Evolutionary conservation across 2,113 vertebrate species (phyloP), one percentile per base, ranked within the genome.

Genomic region (Leiothrix lutea): DNA sequence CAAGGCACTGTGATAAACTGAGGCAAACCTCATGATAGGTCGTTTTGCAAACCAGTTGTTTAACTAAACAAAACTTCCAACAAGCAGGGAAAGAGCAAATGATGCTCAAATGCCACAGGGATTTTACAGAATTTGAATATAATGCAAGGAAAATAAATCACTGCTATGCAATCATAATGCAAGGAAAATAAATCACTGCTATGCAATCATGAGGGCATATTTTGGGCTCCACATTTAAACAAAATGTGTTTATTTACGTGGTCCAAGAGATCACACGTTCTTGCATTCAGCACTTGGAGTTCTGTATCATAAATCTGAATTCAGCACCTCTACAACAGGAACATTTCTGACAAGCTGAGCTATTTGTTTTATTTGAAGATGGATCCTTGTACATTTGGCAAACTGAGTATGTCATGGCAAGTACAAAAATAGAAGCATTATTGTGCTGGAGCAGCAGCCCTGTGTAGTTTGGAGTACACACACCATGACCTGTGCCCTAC

Each of bases 401-500:
- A 64, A 65, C 17, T 9, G 67, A 44, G 22, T 20, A 35, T 57
- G 58, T 88, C 79, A 40, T 24, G 80, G 51, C 40, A 88, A 71
- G 51, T 31, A 81, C 35, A 90, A 78, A 86, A 92, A 36, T 26
- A 78, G 4, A 20, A 77, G 28, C 67, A 78, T 78, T 67, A 12
- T 20, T 14, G 9, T 62, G 66, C 90, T 67, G 73, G 90, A 92
- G 60, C 29, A 67, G 69, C 71, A 73, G 88, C 38, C 22, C 54
- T 70, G 36, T 62, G 66, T 61, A 60, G 56, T 90, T 88, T 66
- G 51, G 67, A 88, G 73, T 25, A 80, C 72, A 80, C 75, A 84
- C 79, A 78, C 51, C 7, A 53, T 88, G 94, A 88, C 94, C 90
- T 88, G 36, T 94, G 86, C 86, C 92, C 86, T 81, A 16, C 71